Base-by-base conservation (phyloP, 2,888 invertebrate genomes). In the Drosophila limbata region DNA sequence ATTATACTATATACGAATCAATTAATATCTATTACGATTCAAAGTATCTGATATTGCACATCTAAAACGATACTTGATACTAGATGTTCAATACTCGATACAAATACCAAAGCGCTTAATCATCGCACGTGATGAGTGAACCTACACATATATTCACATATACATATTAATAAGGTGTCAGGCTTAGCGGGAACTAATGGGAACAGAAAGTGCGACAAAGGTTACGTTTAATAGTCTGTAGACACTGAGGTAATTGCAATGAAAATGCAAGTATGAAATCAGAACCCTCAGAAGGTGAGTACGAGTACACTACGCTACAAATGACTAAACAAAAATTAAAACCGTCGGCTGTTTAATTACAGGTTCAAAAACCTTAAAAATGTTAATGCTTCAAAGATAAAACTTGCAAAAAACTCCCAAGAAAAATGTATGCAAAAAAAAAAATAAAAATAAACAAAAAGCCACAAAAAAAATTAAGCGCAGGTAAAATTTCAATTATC, bases 311-410 rank as follows among this genome's bases (percentile, higher is more conserved):
- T 10, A 13, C 21, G 28, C 33, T 35, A 39, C 19, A 21, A 39
- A 5, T 44, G 44, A 39, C 52, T 51, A 39, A 51, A 21, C 28
- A 33, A 17, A 52, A 19, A 37, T 44, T 52, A 25, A 50, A 63
- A 44, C n/a, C 40, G 40, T 51, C 48, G 47, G 45, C 53, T 37
- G 28, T 47, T 45, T 40, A 56, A 44, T 35, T 21, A 13, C n/a
- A 73, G 57, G 86, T 88, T 86, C 82, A 86, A 84, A 81, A 74
- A 84, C 82, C 84, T 68, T 78, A 52, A 25, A 66, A 69, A 73
- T 78, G 60, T 67, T 66, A 69, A 67, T 69, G 66, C 70, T 68
- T 59, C 33, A 62, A 65, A 73, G 70, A 71, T 56, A 44, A 77
- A 72, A 53, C 11, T 40, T 31, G 8, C 55, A 72, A 72, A 64